These are phyloP conservation scores for Caenorhabditis sinica DNA, from an alignment of 2,888 invertebrate species.

Conservation along the genomic window DNA sequence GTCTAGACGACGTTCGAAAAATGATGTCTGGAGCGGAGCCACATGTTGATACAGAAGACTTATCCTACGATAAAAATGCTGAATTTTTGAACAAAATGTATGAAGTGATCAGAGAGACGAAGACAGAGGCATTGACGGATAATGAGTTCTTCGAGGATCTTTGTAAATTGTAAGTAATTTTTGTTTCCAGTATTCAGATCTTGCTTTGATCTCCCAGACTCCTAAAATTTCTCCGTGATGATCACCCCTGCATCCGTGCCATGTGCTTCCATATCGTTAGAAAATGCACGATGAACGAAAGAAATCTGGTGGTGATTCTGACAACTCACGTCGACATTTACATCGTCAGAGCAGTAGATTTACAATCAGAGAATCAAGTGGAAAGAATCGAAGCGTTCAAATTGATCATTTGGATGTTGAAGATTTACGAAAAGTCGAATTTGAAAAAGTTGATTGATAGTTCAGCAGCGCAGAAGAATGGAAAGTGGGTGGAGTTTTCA, in stretches of 20 bases:
- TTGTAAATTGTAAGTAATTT: constrained; percentile 57
- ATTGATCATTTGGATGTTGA: constrained; percentile 89
- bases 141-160: constrained; percentile 67
- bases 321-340: constrained; percentile 75
- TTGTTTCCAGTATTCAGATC: not conserved
- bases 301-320: constrained; percentile 70
- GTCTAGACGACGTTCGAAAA: constrained; percentile 47
- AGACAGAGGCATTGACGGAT: constrained; percentile 52
- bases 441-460: constrained; percentile 69
- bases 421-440: constrained; percentile 70
- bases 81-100: constrained; percentile 63
- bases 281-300: constrained; percentile 66
- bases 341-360: constrained; percentile 89
- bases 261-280: constrained; percentile 73
- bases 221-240: constrained; percentile 70
- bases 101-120: constrained; percentile 45
- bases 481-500: constrained; percentile 62
- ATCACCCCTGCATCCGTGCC: constrained; percentile 73
- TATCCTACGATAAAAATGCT: constrained; percentile 60
- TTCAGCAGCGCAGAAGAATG: constrained; percentile 60
- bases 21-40: constrained; percentile 31
- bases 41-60: constrained; percentile 19
- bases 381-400: constrained; percentile 94
- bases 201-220: constrained; percentile 19
- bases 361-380: constrained; percentile 90